These are phyloP conservation scores for Anniella stebbinsi DNA, from an alignment of 2,797 vertebrate genomes.

Conservation along the genomic window DNA sequence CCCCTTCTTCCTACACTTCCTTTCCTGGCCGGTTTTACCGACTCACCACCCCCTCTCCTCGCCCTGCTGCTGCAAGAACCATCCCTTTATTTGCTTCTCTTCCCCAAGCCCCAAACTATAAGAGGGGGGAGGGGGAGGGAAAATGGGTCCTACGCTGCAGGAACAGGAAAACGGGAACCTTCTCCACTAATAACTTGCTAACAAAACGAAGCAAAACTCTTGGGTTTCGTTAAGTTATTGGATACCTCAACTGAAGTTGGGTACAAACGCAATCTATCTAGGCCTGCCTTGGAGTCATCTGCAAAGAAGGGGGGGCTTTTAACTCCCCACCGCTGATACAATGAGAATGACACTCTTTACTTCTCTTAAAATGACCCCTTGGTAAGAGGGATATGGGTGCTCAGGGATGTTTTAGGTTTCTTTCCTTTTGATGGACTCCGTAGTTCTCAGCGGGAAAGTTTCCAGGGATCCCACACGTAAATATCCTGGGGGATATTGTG, in stretches of 20 bases:
- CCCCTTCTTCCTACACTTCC: conserved; percentile 10
- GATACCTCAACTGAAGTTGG: background rate
- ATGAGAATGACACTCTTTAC: too few species aligned
- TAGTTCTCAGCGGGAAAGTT: background rate
- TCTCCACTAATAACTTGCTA: background rate
- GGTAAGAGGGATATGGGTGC: background rate
- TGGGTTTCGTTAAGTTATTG: too few species aligned
- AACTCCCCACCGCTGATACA: background rate
- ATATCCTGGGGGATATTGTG: background rate
- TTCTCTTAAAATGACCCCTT: background rate
- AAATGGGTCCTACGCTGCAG: background rate
- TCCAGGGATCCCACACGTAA: too few species aligned
- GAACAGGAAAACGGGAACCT: background rate
- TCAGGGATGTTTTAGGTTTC: background rate
- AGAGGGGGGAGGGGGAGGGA: background rate
- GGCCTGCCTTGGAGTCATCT: background rate
- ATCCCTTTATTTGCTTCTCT: background rate
- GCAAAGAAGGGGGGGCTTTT: background rate
- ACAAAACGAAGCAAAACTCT: too few species aligned
- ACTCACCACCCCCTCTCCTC: conserved; percentile 6
- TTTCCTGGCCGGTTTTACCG: background rate
- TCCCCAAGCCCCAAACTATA: too few species aligned
- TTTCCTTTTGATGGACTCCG: conserved; percentile 1
- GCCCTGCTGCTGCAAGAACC: background rate
- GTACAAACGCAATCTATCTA: background rate